Evolutionary conservation across 2,113 vertebrate species (phyloP), one percentile per base, ranked within the genome.

Genomic region (Ia io): DNA sequence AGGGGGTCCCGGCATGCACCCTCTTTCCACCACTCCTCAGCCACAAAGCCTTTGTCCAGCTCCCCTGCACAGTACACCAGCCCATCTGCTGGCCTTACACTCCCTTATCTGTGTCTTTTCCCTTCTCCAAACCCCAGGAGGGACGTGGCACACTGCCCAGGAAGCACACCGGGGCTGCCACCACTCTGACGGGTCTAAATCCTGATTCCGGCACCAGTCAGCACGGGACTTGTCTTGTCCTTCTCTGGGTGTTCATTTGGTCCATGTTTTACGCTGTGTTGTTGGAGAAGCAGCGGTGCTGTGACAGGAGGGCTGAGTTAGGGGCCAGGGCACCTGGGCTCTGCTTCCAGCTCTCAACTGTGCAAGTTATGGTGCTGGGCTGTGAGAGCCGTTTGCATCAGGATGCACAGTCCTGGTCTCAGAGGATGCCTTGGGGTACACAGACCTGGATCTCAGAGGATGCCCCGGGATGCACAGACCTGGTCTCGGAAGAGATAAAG

Each of bases 211-310:
- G 67, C 51, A 16, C 42, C 80, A 42, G 71, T 18, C 6, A 2
- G 18, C 65, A 2, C 0, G 1, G 2, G n/a, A 12, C 37, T 9
- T 12, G 32, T 23, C 56, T 59, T 8, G 28, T 49, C 37, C 74
- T 37, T n/a, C 77, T 73, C 47, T 0, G 47, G 37, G 23, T 32
- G 2, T 59, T 59, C 8, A 0, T 1, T 59, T 47, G 8, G 20
- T 23, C 13, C 22, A 0, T 23, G 70, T 40, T 32, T 49, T 18
- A 13, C 8, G 74, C 78, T 30, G 0, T 1, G 2, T 3, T 9
- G 6, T 23, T 42, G 56, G 80, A n/a, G 49, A 35, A 78, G 56
- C 40, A 22, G 8, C 0, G n/a, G 7, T 12, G 40, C 47, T 51
- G 67, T 32, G 87, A 67, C 1, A 0, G 32, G 12, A 51, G 32